phyloP scores from a whole-genome alignment of 2,113 vertebrate species.

The Tyto alba region DNA sequence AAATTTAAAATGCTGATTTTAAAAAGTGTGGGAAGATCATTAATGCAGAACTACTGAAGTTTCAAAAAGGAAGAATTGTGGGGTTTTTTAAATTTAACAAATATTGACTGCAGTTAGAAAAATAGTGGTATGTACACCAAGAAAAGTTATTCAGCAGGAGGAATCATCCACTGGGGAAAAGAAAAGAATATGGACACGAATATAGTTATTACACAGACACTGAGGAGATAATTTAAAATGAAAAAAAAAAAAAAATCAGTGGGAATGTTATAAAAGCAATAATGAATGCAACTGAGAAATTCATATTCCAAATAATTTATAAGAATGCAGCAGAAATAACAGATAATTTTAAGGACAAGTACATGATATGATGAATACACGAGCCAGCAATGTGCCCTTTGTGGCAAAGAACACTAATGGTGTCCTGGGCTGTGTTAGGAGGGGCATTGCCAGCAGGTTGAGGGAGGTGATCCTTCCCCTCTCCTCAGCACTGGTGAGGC shows the following conservation, averaged over 20 bases:
- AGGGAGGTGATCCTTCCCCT: background rate
- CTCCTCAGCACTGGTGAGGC: background rate
- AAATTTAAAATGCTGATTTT: background rate
- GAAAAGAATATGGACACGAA: background rate
- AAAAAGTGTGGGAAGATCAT: background rate
- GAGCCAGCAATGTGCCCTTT: background rate
- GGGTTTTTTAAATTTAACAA: background rate
- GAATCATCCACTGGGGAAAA: background rate
- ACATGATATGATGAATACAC: rapidly evolving
- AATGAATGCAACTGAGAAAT: background rate
- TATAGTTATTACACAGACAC: background rate
- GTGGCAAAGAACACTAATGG: background rate
- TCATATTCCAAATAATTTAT: background rate
- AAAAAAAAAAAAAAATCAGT: too few species aligned
- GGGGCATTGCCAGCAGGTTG: background rate
- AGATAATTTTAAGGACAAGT: background rate
- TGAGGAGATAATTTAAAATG: background rate
- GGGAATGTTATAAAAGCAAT: background rate
- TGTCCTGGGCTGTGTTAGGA: background rate
- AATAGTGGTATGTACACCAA: background rate
- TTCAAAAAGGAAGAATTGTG: background rate
- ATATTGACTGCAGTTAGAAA: background rate
- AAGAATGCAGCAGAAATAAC: background rate
- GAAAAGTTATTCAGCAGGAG: background rate
- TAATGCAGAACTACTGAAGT: background rate